Percentiles rank a stretch among this genome's conserved stretches.
Evolutionary conservation across 2,797 vertebrate genomes (phyloP).

Genomic region (Babyrousa celebensis): DNA sequence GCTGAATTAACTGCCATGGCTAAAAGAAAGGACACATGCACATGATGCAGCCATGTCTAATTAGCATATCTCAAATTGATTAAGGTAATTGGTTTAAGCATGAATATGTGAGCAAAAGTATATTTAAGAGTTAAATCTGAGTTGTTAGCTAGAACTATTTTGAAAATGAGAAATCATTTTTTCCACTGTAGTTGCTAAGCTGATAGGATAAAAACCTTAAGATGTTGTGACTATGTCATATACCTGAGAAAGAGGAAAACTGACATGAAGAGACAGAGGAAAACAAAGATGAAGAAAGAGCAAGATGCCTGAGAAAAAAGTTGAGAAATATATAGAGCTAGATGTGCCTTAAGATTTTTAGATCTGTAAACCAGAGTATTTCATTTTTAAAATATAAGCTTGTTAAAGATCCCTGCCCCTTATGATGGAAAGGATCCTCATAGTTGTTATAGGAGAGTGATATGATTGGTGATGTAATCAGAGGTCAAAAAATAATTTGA

Average conservation of each 20-base stretch:
- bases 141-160: neutral
- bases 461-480: neutral
- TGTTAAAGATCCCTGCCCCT: constrained; percentile 1
- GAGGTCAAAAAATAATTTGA: neutral
- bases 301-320: constrained; percentile 8
- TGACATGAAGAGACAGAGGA: neutral
- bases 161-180: constrained; percentile 54
- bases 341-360: neutral
- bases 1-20: neutral
- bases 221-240: neutral
- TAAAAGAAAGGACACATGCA: neutral
- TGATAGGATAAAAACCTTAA: constrained; percentile 20
- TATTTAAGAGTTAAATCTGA: constrained; percentile 29
- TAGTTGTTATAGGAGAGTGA: neutral
- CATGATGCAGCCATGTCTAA: neutral
- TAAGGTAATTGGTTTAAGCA: neutral
- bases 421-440: neutral
- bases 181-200: neutral
- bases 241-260: neutral
- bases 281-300: neutral
- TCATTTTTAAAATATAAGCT: neutral
- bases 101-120: neutral
- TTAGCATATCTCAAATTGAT: neutral
- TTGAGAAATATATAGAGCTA: neutral
- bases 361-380: neutral